Base-by-base conservation (phyloP, 2,888 invertebrate species). In the Limnephilus auricula region DNA sequence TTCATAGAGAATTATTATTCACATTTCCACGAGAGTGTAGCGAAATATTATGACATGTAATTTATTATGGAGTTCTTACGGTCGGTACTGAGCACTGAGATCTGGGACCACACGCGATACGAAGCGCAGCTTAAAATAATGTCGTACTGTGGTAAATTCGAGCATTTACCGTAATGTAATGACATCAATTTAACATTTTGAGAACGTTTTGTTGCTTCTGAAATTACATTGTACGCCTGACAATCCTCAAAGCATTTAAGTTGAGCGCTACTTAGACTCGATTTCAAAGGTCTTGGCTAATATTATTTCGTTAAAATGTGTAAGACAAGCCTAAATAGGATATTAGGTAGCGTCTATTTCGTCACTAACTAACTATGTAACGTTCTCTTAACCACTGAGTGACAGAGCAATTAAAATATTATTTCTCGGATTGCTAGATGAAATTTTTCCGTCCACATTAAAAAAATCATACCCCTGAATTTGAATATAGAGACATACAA, bases 11-110 rank as follows among this genome's bases (percentile, higher is more conserved):
- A 91, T 90, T 92, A 92, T 90, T 79, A 90, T 82, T 92, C 92
- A 90, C 89, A 89, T 90, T 90, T 90, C 90, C 91, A 18, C 84
- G 87, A 88, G 82, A 84, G 90, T 89, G 90, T 90, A 89, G 90
- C 90, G 86, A 92, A 92, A 92, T 92, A 91, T 92, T 91, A 90
- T 92, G 92, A 92, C 91, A 83, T 85, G 91, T 89, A 86, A 92
- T 92, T 92, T 92, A 92, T 92, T 91, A 90, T 90, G 89, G 90
- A 86, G 90, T 78, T 90, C 79, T 90, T 90, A 45, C 37, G 90
- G 84, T 85, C 84, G 84, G 45, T 45, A 25, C 65, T 65, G 25
- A n/a, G 25, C 40, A 86, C 86, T 65, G 65, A 65, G 65, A 65
- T 65, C 65, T 30, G 78, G 45, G 90, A 90, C 90, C 90, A 90